Conservation (phyloP, 2,113 vertebrate genomes). For the Stigmatopora argus region DNA sequence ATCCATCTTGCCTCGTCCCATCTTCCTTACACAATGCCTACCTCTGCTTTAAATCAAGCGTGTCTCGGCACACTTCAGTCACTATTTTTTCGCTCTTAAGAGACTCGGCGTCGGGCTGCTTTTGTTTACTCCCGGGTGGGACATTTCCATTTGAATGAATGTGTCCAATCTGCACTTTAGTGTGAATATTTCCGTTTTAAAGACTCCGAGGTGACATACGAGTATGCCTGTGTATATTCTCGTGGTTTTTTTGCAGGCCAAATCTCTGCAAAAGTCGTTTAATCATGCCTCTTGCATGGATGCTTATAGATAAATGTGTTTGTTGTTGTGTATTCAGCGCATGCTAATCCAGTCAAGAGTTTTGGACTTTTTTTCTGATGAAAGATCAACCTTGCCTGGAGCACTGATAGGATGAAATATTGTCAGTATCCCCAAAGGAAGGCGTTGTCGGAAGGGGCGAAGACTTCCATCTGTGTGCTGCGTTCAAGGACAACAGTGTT, state of each 20-base stretch:
- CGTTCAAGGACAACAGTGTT: conserved; percentile 70
- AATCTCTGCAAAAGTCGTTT: not conserved
- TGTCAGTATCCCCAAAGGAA: conserved; percentile 52
- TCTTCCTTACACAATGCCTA: conserved; percentile 7
- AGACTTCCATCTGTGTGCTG: conserved; percentile 60
- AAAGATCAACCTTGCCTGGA: conserved; percentile 51
- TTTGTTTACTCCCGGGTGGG: conserved; percentile 51
- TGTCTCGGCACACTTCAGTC: conserved; percentile 46
- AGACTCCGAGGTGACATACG: not conserved
- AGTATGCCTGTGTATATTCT: not conserved
- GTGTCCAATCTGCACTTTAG: conserved; percentile 13
- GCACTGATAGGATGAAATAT: conserved; percentile 61
- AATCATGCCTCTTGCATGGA: not conserved
- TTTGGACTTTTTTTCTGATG: conserved; percentile 34
- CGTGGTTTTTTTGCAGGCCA: not conserved
- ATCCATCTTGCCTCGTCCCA: not conserved
- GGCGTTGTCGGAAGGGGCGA: conserved; percentile 20
- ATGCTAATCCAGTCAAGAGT: conserved; percentile 16
- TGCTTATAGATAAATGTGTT: not conserved
- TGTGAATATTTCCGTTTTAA: conserved; percentile 30
- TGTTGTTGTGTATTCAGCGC: not conserved
- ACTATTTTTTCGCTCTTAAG: conserved; percentile 37
- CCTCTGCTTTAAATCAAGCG: conserved; percentile 50
- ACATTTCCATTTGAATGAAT: conserved; percentile 55
- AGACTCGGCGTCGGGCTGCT: conserved; percentile 45